Evolutionary conservation across 2,113 vertebrate species (phyloP), one percentile per base, ranked within the genome.

Genomic region (Hydrolagus affinis): DNA sequence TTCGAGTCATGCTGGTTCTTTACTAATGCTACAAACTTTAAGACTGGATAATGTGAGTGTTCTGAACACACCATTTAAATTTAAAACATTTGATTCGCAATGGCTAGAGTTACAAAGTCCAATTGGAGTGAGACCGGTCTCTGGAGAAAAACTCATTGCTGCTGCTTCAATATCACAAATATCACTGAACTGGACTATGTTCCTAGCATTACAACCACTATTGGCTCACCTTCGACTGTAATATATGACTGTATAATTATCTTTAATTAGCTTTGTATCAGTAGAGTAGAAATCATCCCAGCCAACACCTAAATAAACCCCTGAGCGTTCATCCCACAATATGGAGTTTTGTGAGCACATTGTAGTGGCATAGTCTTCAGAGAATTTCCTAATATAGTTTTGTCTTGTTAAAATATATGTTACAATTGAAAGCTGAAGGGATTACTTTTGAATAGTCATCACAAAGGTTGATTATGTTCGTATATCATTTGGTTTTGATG

Each of bases 361-460:
- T 92, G 92, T 92, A 92, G 91, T 91, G 91, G 91, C 90, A 89
- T 86, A 89, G 92, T 94, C 93, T 94, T 91, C 87, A 91, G 94
- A 95, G 92, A 93, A 93, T 92, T 92, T 92, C 90, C 91, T 92
- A 92, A 91, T 93, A 92, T 86, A 90, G 88, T 90, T 92, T 93
- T 89, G 89, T 90, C 90, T 88, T 88, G 90, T 88, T 94, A 92
- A 96, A 94, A 95, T 95, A 96, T 94, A 93, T 87, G 90, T 87
- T 89, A 89, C 91, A 90, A 91, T 92, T 93, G 94, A 94, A 95
- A 94, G 91, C 94, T 94, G 92, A 93, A 94, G 92, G 91, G 92
- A 94, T 94, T 95, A 92, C 92, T 94, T 95, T 93, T 92, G 94
- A 95, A 94, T 94, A 94, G 95, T 94, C 95, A 95, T 95, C 93